Evolutionary conservation across 2,113 vertebrate genomes (phyloP).

Genomic region (Xyliphius kryptos): DNA sequence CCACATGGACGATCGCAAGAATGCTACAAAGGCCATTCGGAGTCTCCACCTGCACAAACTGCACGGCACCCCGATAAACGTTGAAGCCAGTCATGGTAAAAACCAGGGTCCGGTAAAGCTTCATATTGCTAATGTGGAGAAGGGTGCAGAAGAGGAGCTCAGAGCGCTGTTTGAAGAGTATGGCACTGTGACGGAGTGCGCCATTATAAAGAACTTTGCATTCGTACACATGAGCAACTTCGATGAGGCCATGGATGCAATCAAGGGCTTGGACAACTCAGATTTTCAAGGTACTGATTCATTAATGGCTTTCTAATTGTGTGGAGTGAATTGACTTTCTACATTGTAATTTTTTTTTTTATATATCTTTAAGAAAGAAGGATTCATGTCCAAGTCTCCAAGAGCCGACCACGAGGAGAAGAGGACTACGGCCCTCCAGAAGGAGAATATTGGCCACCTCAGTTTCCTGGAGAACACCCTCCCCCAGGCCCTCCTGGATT

Average conservation of each 20-base stretch:
- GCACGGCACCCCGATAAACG: slow-evolving; percentile 68
- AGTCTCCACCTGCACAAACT: slow-evolving; percentile 64
- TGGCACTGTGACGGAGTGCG: slow-evolving; percentile 64
- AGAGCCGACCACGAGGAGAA: slow-evolving; percentile 77
- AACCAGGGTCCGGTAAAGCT: slow-evolving; percentile 67
- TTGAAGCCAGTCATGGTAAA: slow-evolving; percentile 67
- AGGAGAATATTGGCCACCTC: slow-evolving; percentile 83
- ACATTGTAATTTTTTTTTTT: slow-evolving; percentile 1
- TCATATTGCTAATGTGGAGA: slow-evolving; percentile 69
- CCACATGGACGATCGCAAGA: slow-evolving; percentile 72
- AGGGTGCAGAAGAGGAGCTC: slow-evolving; percentile 62
- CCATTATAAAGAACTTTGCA: slow-evolving; percentile 72
- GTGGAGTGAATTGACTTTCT: not conserved
- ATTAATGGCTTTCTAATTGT: no score
- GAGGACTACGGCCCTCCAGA: slow-evolving; percentile 75
- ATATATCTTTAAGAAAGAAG: slow-evolving; percentile 86
- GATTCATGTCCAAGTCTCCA: slow-evolving; percentile 94
- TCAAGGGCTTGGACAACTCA: slow-evolving; percentile 65
- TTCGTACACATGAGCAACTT: slow-evolving; percentile 71
- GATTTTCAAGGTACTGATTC: slow-evolving; percentile 65
- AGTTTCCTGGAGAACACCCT: slow-evolving; percentile 73
- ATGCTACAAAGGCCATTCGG: slow-evolving; percentile 67
- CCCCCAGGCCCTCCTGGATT: slow-evolving; percentile 63
- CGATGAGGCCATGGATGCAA: slow-evolving; percentile 71
- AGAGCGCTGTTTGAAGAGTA: slow-evolving; percentile 68